phyloP scores from a whole-genome alignment of 2,113 vertebrate species.

The Thermophis baileyi region DNA sequence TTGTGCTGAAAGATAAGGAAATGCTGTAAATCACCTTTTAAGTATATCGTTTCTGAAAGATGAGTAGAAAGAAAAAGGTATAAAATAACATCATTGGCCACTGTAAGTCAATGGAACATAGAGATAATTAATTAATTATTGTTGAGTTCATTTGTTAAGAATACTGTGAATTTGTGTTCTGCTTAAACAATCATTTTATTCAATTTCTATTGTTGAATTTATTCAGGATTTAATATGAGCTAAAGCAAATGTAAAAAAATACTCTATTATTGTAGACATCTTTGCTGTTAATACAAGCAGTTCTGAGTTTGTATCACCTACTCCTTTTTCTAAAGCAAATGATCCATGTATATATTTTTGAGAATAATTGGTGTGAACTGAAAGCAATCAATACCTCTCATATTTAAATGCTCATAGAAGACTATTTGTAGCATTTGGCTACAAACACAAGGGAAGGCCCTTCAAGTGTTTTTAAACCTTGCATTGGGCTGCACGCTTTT shows the following conservation, averaged over 20 bases:
- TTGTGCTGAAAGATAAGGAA: not conserved
- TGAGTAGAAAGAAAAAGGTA: not conserved
- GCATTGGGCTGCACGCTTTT: not conserved
- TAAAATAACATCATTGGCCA: not conserved
- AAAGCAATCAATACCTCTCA: not conserved
- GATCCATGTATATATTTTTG: not conserved
- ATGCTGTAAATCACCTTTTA: not conserved
- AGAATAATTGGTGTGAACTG: not conserved
- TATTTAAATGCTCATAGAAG: not conserved
- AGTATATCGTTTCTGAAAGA: not conserved
- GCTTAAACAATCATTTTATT: not conserved
- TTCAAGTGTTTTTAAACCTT: not conserved
- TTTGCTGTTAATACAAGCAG: not conserved
- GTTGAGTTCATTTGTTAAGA: not conserved
- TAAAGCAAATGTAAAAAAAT: not conserved
- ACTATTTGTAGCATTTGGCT: not conserved
- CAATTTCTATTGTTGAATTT: not conserved
- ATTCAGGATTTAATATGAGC: not conserved
- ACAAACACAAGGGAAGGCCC: not conserved
- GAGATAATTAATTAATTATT: not conserved
- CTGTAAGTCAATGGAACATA: not conserved
- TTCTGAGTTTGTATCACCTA: not conserved
- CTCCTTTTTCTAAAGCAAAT: not conserved
- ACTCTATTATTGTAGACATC: not conserved
- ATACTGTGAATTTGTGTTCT: not conserved